Base-by-base conservation (phyloP, 2,888 invertebrate species). In the Sesamia inferens region DNA sequence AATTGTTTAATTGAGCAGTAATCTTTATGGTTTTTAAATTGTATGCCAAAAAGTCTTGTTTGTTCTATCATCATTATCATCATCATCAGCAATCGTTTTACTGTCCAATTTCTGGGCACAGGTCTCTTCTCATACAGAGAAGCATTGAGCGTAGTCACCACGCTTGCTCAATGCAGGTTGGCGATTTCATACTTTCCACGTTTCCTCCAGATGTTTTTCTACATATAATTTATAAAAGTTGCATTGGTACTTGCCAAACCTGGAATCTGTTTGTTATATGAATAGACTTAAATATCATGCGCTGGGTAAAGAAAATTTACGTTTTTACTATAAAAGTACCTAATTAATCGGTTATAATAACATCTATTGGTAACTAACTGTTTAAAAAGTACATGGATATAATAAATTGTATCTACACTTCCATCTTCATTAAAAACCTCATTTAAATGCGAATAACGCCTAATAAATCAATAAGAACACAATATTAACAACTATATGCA, bases 381-480 rank as follows among this genome's bases (percentile, higher is more conserved):
- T 54, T 14, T 66, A 16, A 54, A 42, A 44, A 13, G 42, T n/a
- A 44, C 70, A 70, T n/a, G 71, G 71, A 70, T 70, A 16, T 71
- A 71, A 55, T 70, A 57, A 68, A 57, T 31, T 54, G 71, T 47
- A 81, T 81, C 51, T 47, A 70, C 70, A 55, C 24, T 31, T 57
- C 57, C 22, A 81, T 81, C 82, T 79, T 61, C 72, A 68, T 69
- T 66, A 71, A 63, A 82, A 78, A 66, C 66, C 47, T 64, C 31
- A 51, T 79, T 47, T 64, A 63, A 22, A 64, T n/a, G 24, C 39
- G 16, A 79, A 83, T 71, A 57, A 63, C 7, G 65, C 47, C 47
- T 57, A 81, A 63, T 81, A 80, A 68, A 85, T 86, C 86, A 77
- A 68, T 68, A 76, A 63, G 61, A 79, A 64, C 22, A 64, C 22